Percentiles rank a stretch among this genome's conserved stretches.
Evolutionary conservation across 2,888 invertebrate genomes (phyloP).

Genomic region (Brachynemurus nebulosus): DNA sequence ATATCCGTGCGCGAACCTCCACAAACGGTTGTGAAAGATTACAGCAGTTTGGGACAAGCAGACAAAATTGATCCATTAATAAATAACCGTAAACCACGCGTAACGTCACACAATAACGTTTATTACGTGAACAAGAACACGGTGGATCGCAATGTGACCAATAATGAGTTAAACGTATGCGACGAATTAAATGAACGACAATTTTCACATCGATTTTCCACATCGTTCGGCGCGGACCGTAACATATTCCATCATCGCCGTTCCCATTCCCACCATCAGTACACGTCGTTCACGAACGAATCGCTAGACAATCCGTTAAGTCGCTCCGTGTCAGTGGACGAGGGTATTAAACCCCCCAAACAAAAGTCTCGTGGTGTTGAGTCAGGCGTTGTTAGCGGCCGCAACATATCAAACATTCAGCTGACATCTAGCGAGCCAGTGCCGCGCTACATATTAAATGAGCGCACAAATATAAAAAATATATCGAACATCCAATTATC

Average conservation of each 20-base stretch:
- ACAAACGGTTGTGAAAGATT: not conserved
- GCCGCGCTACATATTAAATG: not conserved
- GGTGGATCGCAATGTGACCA: constrained; percentile 8
- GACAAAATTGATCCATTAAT: too few species aligned
- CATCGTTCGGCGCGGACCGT: constrained; percentile 5
- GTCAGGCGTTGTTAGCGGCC: not conserved
- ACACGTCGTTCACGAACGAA: constrained; percentile 9
- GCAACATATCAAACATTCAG: constrained; percentile 1
- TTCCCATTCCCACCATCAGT: constrained; percentile 10
- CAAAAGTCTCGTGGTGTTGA: not conserved
- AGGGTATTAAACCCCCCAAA: not conserved
- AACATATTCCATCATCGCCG: constrained; percentile 9
- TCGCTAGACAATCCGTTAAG: constrained; percentile 5
- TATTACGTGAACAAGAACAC: constrained; percentile 1
- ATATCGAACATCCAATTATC: constrained; percentile 3
- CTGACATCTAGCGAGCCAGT: not conserved
- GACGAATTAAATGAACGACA: constrained; percentile 8
- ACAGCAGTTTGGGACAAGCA: too few species aligned
- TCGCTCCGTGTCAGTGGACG: constrained; percentile 6
- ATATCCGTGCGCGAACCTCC: too few species aligned
- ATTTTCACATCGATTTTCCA: constrained; percentile 8
- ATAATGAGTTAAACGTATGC: not conserved
- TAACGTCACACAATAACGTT: too few species aligned
- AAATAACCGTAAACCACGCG: too few species aligned
- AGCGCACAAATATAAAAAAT: constrained; percentile 1